Evolutionary conservation across 2,113 vertebrate species (phyloP).

Genomic region (Phasianus colchicus): DNA sequence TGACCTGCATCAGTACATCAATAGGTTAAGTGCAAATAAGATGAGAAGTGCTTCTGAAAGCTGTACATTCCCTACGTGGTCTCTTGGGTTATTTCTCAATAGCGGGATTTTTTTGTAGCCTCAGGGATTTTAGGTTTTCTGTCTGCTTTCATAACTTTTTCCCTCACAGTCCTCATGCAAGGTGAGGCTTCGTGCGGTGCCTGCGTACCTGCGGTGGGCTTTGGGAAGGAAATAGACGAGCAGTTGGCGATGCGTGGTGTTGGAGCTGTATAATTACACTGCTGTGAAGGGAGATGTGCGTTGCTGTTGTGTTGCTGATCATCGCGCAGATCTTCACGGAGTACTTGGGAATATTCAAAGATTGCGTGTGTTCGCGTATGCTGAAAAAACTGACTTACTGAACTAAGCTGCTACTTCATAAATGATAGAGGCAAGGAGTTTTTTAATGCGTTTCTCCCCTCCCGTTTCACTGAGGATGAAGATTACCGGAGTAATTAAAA

Average conservation of each 20-base stretch:
- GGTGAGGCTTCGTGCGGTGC: conserved; percentile 80
- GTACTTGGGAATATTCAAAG: conserved; percentile 57
- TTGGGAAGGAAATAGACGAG: conserved; percentile 80
- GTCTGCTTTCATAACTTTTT: conserved; percentile 80
- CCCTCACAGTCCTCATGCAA: conserved; percentile 82
- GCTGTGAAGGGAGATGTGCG: background rate
- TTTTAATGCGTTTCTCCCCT: background rate
- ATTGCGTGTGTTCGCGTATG: background rate
- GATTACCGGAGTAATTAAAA: conserved; percentile 48
- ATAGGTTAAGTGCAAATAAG: conserved; percentile 86
- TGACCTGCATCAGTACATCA: conserved; percentile 85
- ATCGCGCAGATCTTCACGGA: conserved; percentile 27
- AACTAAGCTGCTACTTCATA: conserved; percentile 16
- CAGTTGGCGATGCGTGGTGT: conserved; percentile 73
- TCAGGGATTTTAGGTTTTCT: conserved; percentile 85
- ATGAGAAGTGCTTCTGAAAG: conserved; percentile 87
- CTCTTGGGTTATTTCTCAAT: conserved; percentile 87
- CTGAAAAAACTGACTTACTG: background rate
- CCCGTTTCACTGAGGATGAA: background rate
- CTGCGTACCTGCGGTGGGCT: conserved; percentile 77
- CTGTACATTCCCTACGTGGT: conserved; percentile 87
- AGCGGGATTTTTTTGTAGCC: conserved; percentile 85
- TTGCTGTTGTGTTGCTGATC: conserved; percentile 39
- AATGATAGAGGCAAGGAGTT: background rate
- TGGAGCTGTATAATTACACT: conserved; percentile 43